Conservation (phyloP, 2,888 invertebrate species). For the Carcina quercana region DNA sequence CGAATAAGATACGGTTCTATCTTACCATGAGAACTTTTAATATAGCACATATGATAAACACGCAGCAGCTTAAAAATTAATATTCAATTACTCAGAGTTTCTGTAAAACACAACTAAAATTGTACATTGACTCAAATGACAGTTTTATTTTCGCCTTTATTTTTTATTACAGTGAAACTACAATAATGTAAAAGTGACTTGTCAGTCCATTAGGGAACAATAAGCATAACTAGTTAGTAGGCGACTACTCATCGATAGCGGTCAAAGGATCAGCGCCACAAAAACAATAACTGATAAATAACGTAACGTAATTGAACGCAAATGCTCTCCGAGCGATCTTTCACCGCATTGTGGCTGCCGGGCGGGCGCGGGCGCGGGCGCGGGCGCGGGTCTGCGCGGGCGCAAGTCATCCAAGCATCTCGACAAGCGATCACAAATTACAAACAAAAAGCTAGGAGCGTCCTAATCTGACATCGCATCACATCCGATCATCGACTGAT, state of each 20-base stretch:
- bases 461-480: conserved; percentile 67
- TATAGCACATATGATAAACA: too few relatives aligned
- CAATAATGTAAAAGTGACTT: background rate
- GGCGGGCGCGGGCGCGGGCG: too few relatives aligned
- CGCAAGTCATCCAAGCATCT: conserved; percentile 65
- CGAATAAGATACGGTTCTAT: too few relatives aligned
- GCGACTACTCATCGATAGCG: conserved; percentile 20
- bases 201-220: background rate
- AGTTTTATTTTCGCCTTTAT: too few relatives aligned
- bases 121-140: too few relatives aligned
- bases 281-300: conserved; percentile 57
- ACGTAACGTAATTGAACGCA: conserved; percentile 39
- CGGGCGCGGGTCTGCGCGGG: too few relatives aligned
- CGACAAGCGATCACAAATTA: conserved; percentile 62
- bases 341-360: conserved; percentile 40
- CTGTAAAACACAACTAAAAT: too few relatives aligned
- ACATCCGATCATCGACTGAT: conserved; percentile 62
- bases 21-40: too few relatives aligned
- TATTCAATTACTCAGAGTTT: too few relatives aligned
- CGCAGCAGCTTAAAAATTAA: too few relatives aligned
- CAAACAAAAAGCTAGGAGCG: conserved; percentile 66
- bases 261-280: conserved; percentile 33
- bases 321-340: conserved; percentile 38
- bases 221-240: conserved; percentile 14
- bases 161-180: too few relatives aligned